Percentiles rank a stretch among this genome's conserved stretches.
These are phyloP conservation scores for Parapristionchus giblindavisi DNA, from an alignment of 2,888 invertebrate species.

Conservation along the genomic window DNA sequence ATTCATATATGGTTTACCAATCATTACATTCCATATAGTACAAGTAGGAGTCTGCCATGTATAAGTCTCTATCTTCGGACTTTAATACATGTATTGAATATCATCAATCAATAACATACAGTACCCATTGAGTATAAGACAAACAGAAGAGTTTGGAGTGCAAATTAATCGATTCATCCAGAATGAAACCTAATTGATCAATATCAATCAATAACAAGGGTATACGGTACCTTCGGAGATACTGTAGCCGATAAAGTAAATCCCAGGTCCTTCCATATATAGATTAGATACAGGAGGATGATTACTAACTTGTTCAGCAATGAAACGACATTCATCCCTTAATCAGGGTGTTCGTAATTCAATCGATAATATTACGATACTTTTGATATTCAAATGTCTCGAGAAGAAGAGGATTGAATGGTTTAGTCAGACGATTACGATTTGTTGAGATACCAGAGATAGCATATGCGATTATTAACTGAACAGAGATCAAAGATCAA, in stretches of 20 bases:
- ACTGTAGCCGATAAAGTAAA: constrained; percentile 21
- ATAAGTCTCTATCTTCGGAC: constrained; percentile 81
- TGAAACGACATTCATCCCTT: constrained; percentile 62
- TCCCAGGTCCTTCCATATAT: constrained; percentile 81
- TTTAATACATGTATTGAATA: too few species aligned
- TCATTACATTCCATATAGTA: constrained; percentile 93
- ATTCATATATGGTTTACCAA: constrained; percentile 95
- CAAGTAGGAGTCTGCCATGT: constrained; percentile 95
- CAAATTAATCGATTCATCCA: constrained; percentile 95
- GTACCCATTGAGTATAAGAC: constrained; percentile 66
- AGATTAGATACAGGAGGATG: constrained; percentile 96
- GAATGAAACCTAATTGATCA: constrained; percentile 88
- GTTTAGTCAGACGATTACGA: constrained; percentile 93
- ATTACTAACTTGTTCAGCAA: constrained; percentile 78
- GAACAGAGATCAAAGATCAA: constrained; percentile 56
- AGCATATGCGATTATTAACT: constrained; percentile 85
- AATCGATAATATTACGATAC: constrained; percentile 71
- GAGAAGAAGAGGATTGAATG: constrained; percentile 92
- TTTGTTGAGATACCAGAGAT: constrained; percentile 92
- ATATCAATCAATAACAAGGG: constrained; percentile 82
- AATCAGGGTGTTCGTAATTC: constrained; percentile 11
- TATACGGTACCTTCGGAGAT: constrained; percentile 27
- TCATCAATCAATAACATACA: background rate
- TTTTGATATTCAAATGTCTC: constrained; percentile 86
- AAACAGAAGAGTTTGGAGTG: constrained; percentile 83